These are phyloP conservation scores for Heliangelus exortis DNA, from an alignment of 2,797 vertebrate species.

Conservation along the genomic window DNA sequence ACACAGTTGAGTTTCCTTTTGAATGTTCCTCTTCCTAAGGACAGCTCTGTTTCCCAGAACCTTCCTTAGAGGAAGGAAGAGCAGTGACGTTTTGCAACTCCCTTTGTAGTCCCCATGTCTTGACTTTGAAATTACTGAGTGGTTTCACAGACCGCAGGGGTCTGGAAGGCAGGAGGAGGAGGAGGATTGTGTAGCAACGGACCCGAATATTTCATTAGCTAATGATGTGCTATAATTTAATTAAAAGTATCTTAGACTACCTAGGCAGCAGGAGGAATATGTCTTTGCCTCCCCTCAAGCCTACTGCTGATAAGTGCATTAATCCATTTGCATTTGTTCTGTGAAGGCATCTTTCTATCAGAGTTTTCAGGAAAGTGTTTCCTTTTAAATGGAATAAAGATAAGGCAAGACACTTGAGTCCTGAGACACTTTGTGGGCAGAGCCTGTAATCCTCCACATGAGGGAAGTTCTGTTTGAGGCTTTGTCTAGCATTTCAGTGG, in stretches of 20 bases:
- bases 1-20: rapidly evolving
- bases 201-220: constrained; percentile 20
- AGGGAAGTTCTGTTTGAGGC: constrained; percentile 44
- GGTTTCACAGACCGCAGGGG: rapidly evolving
- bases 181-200: background rate
- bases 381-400: constrained; percentile 54
- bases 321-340: constrained; percentile 36
- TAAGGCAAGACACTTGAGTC: constrained; percentile 56
- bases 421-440: constrained; percentile 49
- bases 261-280: background rate
- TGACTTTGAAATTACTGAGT: background rate
- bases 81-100: background rate
- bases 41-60: background rate
- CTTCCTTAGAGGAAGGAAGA: background rate
- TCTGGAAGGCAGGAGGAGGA: background rate
- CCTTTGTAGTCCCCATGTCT: background rate
- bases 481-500: constrained; percentile 47
- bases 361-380: constrained; percentile 38
- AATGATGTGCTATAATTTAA: constrained; percentile 28
- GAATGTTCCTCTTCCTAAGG: background rate
- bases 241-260: constrained; percentile 4
- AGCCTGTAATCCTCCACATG: constrained; percentile 32
- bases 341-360: constrained; percentile 37
- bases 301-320: constrained; percentile 12
- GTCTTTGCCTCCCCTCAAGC: constrained; percentile 43